Conservation (phyloP, 1,140 invertebrate species). For the Drosophila gunungcola region DNA sequence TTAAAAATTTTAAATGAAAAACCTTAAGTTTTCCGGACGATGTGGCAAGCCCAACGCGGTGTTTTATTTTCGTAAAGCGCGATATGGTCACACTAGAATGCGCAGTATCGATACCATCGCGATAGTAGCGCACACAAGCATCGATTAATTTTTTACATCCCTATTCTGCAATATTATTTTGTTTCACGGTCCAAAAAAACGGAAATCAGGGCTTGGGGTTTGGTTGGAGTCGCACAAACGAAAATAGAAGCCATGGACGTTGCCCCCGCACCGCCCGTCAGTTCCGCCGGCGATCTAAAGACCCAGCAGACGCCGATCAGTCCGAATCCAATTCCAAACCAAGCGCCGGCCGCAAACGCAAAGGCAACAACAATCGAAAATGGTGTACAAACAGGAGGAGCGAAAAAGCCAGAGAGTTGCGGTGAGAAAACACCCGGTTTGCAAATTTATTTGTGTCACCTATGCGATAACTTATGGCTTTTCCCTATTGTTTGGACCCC, state of each 20-base stretch:
- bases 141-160: constrained; percentile 40
- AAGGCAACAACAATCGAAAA: constrained; percentile 63
- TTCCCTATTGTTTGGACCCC: constrained; percentile 6
- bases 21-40: too few species aligned
- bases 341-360: constrained; percentile 42
- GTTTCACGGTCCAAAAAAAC: constrained; percentile 34
- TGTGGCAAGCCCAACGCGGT: too few species aligned
- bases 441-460: constrained; percentile 1
- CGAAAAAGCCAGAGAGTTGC: constrained; percentile 65
- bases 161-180: constrained; percentile 25
- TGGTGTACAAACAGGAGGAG: constrained; percentile 76
- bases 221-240: constrained; percentile 44
- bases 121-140: constrained; percentile 11
- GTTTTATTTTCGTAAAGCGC: neutral
- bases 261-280: constrained; percentile 33
- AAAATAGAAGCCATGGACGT: constrained; percentile 60
- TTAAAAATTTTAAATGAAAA: too few species aligned
- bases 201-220: constrained; percentile 53
- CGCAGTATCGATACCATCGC: constrained; percentile 11
- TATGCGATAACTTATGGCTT: neutral
- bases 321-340: constrained; percentile 26
- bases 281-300: constrained; percentile 44
- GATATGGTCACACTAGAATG: neutral
- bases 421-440: constrained; percentile 39
- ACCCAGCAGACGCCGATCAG: constrained; percentile 33